Conservation (phyloP, 2,113 vertebrate genomes). For the Calyptommatus sinebrachiatus region DNA sequence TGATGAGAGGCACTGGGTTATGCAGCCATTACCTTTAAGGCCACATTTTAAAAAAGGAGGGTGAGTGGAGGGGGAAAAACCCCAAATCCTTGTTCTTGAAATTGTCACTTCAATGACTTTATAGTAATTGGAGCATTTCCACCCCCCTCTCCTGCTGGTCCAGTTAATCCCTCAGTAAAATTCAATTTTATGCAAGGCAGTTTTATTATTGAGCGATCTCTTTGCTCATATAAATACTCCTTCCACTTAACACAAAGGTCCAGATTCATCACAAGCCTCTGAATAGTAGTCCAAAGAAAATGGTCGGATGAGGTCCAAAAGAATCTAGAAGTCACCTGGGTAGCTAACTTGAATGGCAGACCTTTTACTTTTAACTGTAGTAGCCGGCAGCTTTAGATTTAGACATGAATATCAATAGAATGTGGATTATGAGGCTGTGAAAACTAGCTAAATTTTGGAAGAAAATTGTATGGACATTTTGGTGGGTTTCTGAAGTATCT, state of each 20-base stretch:
- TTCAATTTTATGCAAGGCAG: background rate
- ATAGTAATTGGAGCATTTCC: background rate
- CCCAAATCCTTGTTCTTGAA: background rate
- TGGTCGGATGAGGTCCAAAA: background rate
- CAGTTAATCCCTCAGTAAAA: conserved; percentile 20
- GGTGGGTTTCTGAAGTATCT: no score
- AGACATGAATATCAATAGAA: background rate
- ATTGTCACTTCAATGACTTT: background rate
- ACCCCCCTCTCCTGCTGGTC: background rate
- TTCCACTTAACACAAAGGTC: background rate
- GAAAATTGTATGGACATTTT: no score
- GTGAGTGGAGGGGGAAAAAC: background rate
- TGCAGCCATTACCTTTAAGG: background rate
- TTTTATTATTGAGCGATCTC: conserved; percentile 6
- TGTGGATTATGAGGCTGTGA: background rate
- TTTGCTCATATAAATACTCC: conserved; percentile 7
- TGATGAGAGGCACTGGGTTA: background rate
- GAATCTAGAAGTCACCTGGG: background rate
- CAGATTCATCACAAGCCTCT: background rate
- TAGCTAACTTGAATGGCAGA: background rate
- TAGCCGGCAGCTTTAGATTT: background rate
- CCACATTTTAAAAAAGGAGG: background rate
- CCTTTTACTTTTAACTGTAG: background rate
- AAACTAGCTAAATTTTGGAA: no score
- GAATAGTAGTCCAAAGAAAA: background rate